Evolutionary conservation across 1,140 invertebrate genomes (phyloP), one percentile per base, ranked within the genome.

Genomic region (Penaeus vannamei): DNA sequence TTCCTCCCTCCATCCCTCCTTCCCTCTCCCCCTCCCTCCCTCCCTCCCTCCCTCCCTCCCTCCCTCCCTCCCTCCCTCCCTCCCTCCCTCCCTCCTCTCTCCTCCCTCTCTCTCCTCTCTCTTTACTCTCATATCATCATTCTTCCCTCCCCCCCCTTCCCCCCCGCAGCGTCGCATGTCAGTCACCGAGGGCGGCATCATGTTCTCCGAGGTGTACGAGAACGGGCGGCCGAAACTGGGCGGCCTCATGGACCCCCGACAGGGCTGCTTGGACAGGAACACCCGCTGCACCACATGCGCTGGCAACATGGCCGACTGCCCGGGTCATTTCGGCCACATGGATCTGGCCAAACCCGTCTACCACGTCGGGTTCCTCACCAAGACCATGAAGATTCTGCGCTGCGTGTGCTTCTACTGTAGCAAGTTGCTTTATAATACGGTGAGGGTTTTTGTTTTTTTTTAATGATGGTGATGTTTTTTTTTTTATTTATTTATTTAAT

Each of bases 291-390:
- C 99, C 93, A 99, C 99, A 0, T 99, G 99, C 94, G 98, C 98
- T 82, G 98, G 96, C 36, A 99, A 98, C 92, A 98, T 99, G 97
- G 97, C 97, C 3, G 98, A 99, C 93, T 99, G 99, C 93, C 98
- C 98, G 26, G 99, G 99, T 1, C 99, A 99, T 93, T 99, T 99
- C 94, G 99, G 98, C n/a, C 99, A 99, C 93, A 97, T 99, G 91
- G 98, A 99, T 93, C 94, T 99, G 81, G 97, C 98, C 0, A 99
- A 99, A 93, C 99, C 99, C 36, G 99, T 99, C 5, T 99, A 98
- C 94, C 98, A 99, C 93, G 96, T 99, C 93, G 99, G 98, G 79
- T 99, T 99, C 92, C 95, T 99, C 32, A 98, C 97, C 85, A 99
- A 99, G 94, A 98, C 96, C 0, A 97, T 99, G 69, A 99, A 99